These are phyloP conservation scores for Argentina silus DNA, from an alignment of 2,797 vertebrate species.

Conservation along the genomic window DNA sequence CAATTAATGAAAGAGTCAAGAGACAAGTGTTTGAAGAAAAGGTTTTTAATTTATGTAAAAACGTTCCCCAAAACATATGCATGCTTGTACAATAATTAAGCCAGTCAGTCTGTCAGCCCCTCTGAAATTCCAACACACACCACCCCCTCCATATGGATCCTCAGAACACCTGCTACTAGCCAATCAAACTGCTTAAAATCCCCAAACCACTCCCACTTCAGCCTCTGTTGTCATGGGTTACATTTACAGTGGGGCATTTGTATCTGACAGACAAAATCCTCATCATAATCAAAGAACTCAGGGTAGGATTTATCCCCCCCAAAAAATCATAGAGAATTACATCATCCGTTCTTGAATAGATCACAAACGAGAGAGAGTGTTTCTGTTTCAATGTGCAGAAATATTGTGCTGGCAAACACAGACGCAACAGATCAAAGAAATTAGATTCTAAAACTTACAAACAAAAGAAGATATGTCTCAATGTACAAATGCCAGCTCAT, in stretches of 20 bases:
- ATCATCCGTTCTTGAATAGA: too few species aligned
- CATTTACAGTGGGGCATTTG: conserved; percentile 18
- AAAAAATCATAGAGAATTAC: background rate
- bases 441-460: too few species aligned
- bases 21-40: too few species aligned
- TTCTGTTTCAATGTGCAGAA: background rate
- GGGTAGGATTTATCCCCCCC: background rate
- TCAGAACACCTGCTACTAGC: conserved; percentile 53
- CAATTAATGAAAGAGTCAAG: too few species aligned
- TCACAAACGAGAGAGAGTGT: background rate
- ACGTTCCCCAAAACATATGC: too few species aligned
- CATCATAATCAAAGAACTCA: background rate
- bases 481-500: background rate
- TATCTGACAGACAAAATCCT: conserved; percentile 2
- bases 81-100: too few species aligned
- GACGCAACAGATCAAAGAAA: background rate
- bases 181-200: conserved; percentile 36
- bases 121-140: background rate
- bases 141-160: conserved; percentile 20
- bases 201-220: conserved; percentile 36
- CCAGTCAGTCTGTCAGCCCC: too few species aligned
- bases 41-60: too few species aligned
- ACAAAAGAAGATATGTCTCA: background rate
- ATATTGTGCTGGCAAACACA: background rate
- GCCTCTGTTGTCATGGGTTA: conserved; percentile 44